phyloP scores from a whole-genome alignment of 2,797 vertebrate species.

The Brachymystax lenok region DNA sequence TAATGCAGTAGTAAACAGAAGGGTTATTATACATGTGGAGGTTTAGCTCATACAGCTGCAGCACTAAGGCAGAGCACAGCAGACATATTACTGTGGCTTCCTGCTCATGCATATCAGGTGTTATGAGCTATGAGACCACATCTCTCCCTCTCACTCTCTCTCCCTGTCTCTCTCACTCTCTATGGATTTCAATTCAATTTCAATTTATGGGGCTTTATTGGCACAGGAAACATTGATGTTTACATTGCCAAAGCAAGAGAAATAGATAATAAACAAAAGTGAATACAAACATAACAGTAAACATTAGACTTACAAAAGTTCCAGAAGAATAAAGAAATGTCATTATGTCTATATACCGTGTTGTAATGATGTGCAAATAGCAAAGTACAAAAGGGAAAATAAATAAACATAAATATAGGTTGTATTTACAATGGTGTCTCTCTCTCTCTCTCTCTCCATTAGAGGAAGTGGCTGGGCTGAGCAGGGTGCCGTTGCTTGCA shows the following conservation, averaged over 20 bases:
- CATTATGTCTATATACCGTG: too few relatives aligned
- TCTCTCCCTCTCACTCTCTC: constrained; percentile 50
- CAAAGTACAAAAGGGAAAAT: too few relatives aligned
- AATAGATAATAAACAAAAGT: too few relatives aligned
- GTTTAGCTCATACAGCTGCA: constrained; percentile 18
- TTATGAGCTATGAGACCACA: constrained; percentile 45
- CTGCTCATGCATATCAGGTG: constrained; percentile 45
- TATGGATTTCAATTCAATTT: too few relatives aligned
- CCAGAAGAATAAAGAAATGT: too few relatives aligned
- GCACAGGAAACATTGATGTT: too few relatives aligned
- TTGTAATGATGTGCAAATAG: too few relatives aligned
- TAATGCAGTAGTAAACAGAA: constrained; percentile 5
- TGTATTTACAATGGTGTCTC: background rate
- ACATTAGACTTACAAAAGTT: too few relatives aligned
- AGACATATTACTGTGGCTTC: constrained; percentile 53
- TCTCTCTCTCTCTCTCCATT: constrained; percentile 35
- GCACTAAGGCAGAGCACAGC: constrained; percentile 16
- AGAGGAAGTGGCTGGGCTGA: constrained; percentile 85
- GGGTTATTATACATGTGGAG: constrained; percentile 20
- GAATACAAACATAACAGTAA: too few relatives aligned
- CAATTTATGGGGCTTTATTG: too few relatives aligned
- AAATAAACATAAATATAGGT: too few relatives aligned
- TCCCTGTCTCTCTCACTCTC: constrained; percentile 30
- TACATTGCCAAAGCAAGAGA: too few relatives aligned
- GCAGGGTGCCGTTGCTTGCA: constrained; percentile 65